A percentile compares a stretch with the other conserved stretches of the same genome.
Evolutionary conservation across 2,113 vertebrate species (phyloP).

Genomic region (Pica pica): DNA sequence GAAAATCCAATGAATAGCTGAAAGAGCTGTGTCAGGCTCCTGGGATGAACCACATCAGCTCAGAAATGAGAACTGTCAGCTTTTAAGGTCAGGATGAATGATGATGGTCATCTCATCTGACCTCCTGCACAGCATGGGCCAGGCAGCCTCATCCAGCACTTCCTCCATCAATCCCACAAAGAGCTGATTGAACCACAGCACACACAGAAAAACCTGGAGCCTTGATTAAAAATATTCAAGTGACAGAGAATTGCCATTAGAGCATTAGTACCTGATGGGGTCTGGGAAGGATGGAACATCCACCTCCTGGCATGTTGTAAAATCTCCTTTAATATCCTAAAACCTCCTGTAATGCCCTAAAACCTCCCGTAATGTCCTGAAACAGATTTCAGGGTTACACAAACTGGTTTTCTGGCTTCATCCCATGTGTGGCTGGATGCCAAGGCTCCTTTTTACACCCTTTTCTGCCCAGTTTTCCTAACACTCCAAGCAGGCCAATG

Average conservation of each 20-base stretch:
- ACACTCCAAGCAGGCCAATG: neutral
- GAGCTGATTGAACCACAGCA: neutral
- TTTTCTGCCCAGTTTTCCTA: neutral
- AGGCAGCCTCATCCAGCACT: neutral
- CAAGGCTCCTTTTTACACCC: neutral
- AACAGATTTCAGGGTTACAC: neutral
- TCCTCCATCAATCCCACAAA: neutral
- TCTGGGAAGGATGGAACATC: neutral
- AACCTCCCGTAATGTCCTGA: neutral
- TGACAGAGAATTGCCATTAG: neutral
- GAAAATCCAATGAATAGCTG: conserved; percentile 18
- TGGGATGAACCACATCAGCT: neutral
- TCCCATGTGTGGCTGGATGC: neutral
- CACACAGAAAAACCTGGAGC: neutral
- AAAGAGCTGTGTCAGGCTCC: conserved; percentile 24
- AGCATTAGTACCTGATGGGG: neutral
- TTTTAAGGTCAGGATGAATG: conserved; percentile 36
- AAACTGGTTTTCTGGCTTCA: neutral
- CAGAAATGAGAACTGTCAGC: conserved; percentile 54
- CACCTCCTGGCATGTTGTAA: neutral
- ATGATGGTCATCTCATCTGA: neutral
- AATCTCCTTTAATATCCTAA: neutral
- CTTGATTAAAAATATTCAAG: neutral
- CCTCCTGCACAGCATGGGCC: neutral
- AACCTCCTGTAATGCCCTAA: neutral